These are phyloP conservation scores for Notospermus geniculatus DNA, from an alignment of 1,140 invertebrate species.

Conservation along the genomic window DNA sequence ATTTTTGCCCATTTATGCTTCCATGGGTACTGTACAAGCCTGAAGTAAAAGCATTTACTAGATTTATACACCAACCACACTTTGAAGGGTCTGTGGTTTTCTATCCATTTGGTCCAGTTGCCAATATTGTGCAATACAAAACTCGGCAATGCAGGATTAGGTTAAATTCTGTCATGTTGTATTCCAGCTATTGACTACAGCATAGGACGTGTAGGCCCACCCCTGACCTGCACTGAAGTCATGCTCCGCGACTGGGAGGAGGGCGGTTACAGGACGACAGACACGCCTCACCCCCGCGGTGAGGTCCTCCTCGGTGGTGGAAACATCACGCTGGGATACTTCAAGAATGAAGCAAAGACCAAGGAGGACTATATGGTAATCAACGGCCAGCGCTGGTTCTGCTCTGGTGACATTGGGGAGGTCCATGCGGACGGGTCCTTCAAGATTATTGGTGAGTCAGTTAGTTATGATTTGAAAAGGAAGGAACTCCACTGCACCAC, in stretches of 20 bases:
- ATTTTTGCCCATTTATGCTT: no score
- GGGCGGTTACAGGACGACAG: slow-evolving; percentile 80
- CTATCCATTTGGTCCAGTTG: no score
- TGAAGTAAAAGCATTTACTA: background rate
- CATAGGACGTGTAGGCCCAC: slow-evolving; percentile 84
- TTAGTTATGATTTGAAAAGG: no score
- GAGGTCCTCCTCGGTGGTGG: slow-evolving; percentile 91
- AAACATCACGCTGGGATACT: slow-evolving; percentile 90
- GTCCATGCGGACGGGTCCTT: slow-evolving; percentile 87
- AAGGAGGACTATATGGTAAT: slow-evolving; percentile 83
- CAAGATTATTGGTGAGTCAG: slow-evolving; percentile 87
- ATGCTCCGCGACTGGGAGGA: slow-evolving; percentile 92
- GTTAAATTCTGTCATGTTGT: background rate
- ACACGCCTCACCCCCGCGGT: slow-evolving; percentile 86
- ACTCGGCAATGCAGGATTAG: no score
- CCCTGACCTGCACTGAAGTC: slow-evolving; percentile 82
- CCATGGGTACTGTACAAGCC: no score
- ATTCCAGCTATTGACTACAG: slow-evolving; percentile 63
- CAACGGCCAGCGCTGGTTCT: slow-evolving; percentile 68
- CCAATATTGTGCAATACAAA: no score
- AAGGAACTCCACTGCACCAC: no score
- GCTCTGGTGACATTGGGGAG: slow-evolving; percentile 95
- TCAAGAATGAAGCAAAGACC: slow-evolving; percentile 85
- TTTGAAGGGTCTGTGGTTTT: no score
- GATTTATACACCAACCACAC: no score